Base-by-base conservation (phyloP, 1,140 invertebrate species). In the Aphis gossypii region DNA sequence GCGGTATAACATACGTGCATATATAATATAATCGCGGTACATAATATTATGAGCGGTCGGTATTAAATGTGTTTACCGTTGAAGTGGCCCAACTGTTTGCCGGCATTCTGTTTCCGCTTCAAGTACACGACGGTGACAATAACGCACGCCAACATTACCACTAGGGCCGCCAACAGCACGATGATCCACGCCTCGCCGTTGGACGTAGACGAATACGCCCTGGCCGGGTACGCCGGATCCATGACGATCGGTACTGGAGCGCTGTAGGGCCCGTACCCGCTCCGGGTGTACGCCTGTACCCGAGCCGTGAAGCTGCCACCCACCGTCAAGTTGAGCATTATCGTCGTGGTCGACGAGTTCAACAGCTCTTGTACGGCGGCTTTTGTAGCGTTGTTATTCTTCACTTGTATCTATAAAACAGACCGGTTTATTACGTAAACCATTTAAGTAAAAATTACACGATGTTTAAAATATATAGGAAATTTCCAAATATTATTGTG, bases 151-250 rank as follows among this genome's bases (percentile, higher is more conserved):
- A 98, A 95, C 0, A 97, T 95, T 90, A 97, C 96, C 0, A 97
- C 96, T 48, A 97, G 96, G 30, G 96, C 96, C 54, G 97, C 97
- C 51, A 98, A 96, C 6, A 97, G 95, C 54, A 97, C 96, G 83
- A 98, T 96, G 94, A 98, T 97, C 97, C 97, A 98, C 0, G 97
- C 97, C 94, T 98, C 97, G 3, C 94, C 82, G n/a, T 68, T 84
- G 35, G 94, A 56, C 18, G 90, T 68, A 20, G 60, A 86, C 25
- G 90, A 88, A 41, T 94, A 94, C 3, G 94, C 94, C n/a, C 93
- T 92, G 0, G 94, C 88, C n/a, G 94, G 93, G 18, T 91, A 92
- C 25, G 93, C 88, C 3, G 96, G 96, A 94, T 97, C 96, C 96
- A 97, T 97, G 94, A 96, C 96, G 0, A 97, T 94, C 38, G 96